A percentile compares a stretch with the other conserved stretches of the same genome.
These are phyloP conservation scores for Tribolium freemani DNA, from an alignment of 2,888 invertebrate genomes.

Conservation along the genomic window DNA sequence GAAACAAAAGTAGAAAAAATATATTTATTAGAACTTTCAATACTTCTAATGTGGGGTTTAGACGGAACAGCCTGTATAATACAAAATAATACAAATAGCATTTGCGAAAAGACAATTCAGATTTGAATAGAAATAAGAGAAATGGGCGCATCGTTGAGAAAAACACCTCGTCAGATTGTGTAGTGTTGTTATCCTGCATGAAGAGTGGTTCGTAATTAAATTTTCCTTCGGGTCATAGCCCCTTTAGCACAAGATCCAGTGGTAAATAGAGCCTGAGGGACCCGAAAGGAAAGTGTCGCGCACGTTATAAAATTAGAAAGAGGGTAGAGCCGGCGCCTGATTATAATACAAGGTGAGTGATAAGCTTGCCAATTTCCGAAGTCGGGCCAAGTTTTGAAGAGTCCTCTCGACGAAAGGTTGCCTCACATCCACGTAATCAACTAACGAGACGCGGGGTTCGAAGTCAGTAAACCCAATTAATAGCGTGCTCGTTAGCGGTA, in stretches of 20 bases:
- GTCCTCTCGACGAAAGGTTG: conserved; percentile 46
- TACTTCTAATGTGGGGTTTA: no score
- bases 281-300: neutral
- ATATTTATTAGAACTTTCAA: no score
- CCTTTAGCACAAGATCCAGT: neutral
- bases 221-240: neutral
- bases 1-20: no score
- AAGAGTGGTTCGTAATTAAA: neutral
- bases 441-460: conserved; percentile 52
- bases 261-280: neutral
- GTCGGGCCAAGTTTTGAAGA: conserved; percentile 44
- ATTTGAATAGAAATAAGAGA: no score
- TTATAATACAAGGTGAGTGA: conserved; percentile 48
- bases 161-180: neutral
- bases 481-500: conserved; percentile 55
- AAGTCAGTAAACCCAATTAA: conserved; percentile 53
- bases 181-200: neutral
- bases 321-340: conserved; percentile 25
- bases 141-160: no score
- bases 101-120: no score
- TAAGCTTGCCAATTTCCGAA: conserved; percentile 52
- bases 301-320: neutral
- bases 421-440: conserved; percentile 51
- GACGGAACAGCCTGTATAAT: no score
- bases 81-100: no score